Evolutionary conservation across 2,797 vertebrate genomes (phyloP), one percentile per base, ranked within the genome.

Genomic region (Acanthurus tractus): DNA sequence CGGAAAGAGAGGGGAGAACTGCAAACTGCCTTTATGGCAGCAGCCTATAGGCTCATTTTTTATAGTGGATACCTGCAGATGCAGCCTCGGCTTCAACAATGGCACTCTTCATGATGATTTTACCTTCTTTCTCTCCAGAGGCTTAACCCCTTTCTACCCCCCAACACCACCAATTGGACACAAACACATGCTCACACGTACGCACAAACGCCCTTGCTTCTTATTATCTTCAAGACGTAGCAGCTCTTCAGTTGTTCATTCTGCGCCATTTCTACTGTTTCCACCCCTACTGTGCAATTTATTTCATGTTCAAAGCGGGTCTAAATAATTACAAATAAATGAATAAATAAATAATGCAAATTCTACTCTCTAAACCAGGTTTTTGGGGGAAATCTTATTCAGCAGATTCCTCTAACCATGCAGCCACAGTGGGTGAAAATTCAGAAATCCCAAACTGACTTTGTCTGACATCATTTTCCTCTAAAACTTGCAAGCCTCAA

Each of bases 11-110:
- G 40, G 66, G 74, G 44, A 67, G 59, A 70, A 42, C 82, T 80
- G 75, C 72, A 79, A 86, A 70, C 75, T 66, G 72, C 61, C 70
- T 84, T 57, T 76, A 74, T 79, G 78, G 74, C 66, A 76, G 38
- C 83, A 85, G 88, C 82, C 87, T 81, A 61, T 74, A 80, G 78
- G 84, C 71, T 89, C 77, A 84, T 89, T 90, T 84, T 86, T 85
- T 76, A 82, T 82, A 79, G 63, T 82, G 78, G 63, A 81, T 83
- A 86, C 85, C 86, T 86, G 77, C 81, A 88, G 79, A 84, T 80
- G 75, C 63, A 84, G 71, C 79, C 22, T 22, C 40, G 72, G 62
- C 69, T 74, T 69, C 74, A 71, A 67, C 49, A 81, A 86, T 58
- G 75, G 25, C 73, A 62, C 70, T 79, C 45, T 50, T 79, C 38